Evolutionary conservation across 2,113 vertebrate species (phyloP).

Genomic region (Coptodon bakossiorum): DNA sequence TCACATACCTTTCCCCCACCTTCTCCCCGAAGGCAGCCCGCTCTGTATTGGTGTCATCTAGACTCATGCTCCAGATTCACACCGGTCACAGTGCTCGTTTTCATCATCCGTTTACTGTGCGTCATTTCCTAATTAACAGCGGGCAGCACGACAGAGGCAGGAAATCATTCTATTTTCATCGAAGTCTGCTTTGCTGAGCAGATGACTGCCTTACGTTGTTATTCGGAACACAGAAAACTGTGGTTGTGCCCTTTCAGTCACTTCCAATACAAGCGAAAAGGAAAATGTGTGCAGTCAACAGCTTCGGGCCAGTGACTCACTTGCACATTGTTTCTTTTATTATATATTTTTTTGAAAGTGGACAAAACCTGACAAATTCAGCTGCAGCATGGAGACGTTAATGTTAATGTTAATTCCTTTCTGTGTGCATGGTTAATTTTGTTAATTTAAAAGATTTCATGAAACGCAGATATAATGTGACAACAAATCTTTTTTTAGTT

Average conservation of each 20-base stretch:
- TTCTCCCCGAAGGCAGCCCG: neutral
- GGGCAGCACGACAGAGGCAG: neutral
- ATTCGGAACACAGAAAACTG: neutral
- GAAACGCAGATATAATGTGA: neutral
- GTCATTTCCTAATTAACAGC: neutral
- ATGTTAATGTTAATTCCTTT: neutral
- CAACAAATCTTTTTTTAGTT: neutral
- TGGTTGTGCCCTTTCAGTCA: constrained; percentile 49
- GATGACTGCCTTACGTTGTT: neutral
- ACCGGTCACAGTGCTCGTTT: neutral
- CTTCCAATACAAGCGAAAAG: constrained; percentile 36
- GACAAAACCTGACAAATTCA: constrained; percentile 28
- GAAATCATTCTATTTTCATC: neutral
- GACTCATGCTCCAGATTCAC: neutral
- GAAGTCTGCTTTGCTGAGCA: neutral
- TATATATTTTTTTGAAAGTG: neutral
- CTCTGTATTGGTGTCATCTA: neutral
- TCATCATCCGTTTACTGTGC: neutral
- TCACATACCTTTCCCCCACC: neutral
- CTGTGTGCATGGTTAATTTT: neutral
- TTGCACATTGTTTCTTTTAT: constrained; percentile 16
- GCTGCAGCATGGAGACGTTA: neutral
- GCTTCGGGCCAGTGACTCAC: constrained; percentile 65
- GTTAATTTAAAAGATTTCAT: neutral
- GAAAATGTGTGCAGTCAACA: constrained; percentile 42